Percentiles rank a stretch among this genome's conserved stretches.
phyloP scores from a whole-genome alignment of 1,140 invertebrate genomes.

The Drosophila kohkoa region DNA sequence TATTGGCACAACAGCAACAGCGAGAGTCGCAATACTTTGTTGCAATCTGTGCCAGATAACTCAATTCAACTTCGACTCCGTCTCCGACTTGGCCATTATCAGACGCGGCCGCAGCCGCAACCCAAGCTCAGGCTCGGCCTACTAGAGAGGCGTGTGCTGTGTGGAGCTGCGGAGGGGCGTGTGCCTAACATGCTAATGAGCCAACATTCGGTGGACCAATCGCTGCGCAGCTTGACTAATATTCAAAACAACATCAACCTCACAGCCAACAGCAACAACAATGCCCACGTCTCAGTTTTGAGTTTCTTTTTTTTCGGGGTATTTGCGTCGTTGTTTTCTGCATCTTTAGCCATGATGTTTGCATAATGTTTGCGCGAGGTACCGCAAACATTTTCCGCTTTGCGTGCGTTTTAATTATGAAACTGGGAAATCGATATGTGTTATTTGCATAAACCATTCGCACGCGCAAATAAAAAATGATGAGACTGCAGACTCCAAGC shows the following conservation, averaged over 20 bases:
- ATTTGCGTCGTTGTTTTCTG: conserved; percentile 34
- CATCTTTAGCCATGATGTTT: conserved; percentile 63
- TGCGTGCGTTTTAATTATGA: conserved; percentile 70
- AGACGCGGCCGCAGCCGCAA: conserved; percentile 20
- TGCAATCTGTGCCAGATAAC: conserved; percentile 73
- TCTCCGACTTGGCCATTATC: conserved; percentile 52
- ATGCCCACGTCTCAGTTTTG: conserved; percentile 50
- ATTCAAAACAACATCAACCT: conserved; percentile 41
- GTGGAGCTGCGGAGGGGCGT: conserved; percentile 59
- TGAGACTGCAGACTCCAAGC: background rate
- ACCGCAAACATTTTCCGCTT: conserved; percentile 57
- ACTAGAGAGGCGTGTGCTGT: conserved; percentile 61
- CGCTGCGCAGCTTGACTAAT: conserved; percentile 54
- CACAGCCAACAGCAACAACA: conserved; percentile 39
- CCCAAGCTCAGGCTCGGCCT: conserved; percentile 40
- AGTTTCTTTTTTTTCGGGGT: conserved; percentile 15
- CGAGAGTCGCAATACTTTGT: conserved; percentile 19
- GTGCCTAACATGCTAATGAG: conserved; percentile 79
- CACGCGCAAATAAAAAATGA: conserved; percentile 12
- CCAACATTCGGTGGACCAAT: conserved; percentile 74
- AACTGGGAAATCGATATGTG: conserved; percentile 58
- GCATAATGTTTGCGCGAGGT: conserved; percentile 37
- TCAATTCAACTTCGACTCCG: conserved; percentile 40
- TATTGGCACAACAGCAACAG: conserved; percentile 56
- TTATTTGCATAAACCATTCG: conserved; percentile 65